A percentile compares a stretch with the other conserved stretches of the same genome.
These are phyloP conservation scores for Pseudomyrmex cubaensis DNA, from an alignment of 1,140 invertebrate genomes.

Conservation along the genomic window DNA sequence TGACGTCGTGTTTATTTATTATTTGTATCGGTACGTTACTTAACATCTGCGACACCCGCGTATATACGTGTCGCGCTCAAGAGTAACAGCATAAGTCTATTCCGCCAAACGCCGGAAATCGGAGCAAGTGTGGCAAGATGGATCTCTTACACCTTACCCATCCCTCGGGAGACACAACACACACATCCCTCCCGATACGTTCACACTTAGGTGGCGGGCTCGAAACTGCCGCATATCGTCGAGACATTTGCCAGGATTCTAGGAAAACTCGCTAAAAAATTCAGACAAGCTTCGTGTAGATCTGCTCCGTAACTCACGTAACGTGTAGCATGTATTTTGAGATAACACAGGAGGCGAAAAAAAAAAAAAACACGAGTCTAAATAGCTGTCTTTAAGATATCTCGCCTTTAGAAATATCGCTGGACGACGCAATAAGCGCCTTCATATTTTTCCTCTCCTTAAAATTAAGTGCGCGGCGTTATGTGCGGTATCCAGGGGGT, in stretches of 20 bases:
- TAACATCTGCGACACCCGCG: constrained; percentile 27
- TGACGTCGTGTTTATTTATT: constrained; percentile 43
- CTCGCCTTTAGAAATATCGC: too few species aligned
- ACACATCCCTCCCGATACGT: neutral
- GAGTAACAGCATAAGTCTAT: constrained; percentile 32
- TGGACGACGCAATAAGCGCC: too few species aligned
- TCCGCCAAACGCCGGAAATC: constrained; percentile 24
- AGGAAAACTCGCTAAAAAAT: constrained; percentile 7
- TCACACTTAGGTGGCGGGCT: neutral
- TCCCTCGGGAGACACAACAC: neutral
- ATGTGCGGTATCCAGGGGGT: neutral
- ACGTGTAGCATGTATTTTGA: too few species aligned
- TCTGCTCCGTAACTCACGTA: too few species aligned
- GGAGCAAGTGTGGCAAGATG: constrained; percentile 10
- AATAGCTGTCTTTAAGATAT: too few species aligned
- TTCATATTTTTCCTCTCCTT: neutral
- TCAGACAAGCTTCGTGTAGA: neutral
- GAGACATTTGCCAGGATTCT: neutral
- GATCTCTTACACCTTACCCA: neutral
- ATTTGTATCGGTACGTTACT: constrained; percentile 16
- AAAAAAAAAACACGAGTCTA: too few species aligned
- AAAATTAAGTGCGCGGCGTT: constrained; percentile 7
- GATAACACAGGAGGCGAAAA: neutral
- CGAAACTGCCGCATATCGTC: neutral
- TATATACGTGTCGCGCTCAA: constrained; percentile 6